These are phyloP conservation scores for Hirtodrosophila confusa DNA, from an alignment of 2,888 invertebrate genomes.

Conservation along the genomic window DNA sequence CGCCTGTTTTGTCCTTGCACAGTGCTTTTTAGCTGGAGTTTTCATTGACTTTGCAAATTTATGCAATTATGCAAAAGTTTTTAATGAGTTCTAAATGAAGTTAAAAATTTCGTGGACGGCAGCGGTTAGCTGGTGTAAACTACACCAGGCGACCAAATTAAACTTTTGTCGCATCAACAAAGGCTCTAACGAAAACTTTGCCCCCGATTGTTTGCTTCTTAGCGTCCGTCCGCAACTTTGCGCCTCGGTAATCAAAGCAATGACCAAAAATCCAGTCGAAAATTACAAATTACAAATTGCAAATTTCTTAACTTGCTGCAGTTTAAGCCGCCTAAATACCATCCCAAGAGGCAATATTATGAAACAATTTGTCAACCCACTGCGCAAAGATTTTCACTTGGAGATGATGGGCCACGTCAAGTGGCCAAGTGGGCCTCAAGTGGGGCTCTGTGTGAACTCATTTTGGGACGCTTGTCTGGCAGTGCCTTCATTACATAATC, in stretches of 20 bases:
- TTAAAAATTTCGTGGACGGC: slow-evolving; percentile 69
- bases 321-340: slow-evolving; percentile 44
- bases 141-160: slow-evolving; percentile 57
- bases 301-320: slow-evolving; percentile 50
- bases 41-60: slow-evolving; percentile 75
- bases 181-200: slow-evolving; percentile 22
- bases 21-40: slow-evolving; percentile 51
- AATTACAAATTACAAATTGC: slow-evolving; percentile 33
- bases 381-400: slow-evolving; percentile 46
- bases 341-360: not conserved
- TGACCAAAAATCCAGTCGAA: slow-evolving; percentile 28
- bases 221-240: slow-evolving; percentile 21
- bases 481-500: slow-evolving; percentile 62
- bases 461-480: slow-evolving; percentile 70
- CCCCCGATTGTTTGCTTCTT: slow-evolving; percentile 17
- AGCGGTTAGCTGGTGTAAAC: slow-evolving; percentile 68
- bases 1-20: slow-evolving; percentile 2
- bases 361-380: slow-evolving; percentile 12
- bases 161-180: slow-evolving; percentile 60
- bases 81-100: slow-evolving; percentile 78
- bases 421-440: slow-evolving; percentile 26
- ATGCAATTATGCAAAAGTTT: slow-evolving; percentile 78
- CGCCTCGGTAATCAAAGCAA: slow-evolving; percentile 61
- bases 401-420: slow-evolving; percentile 53
- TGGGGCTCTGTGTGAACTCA: slow-evolving; percentile 53